These are phyloP conservation scores for Dicycla oo DNA, from an alignment of 2,888 invertebrate genomes.

Conservation along the genomic window DNA sequence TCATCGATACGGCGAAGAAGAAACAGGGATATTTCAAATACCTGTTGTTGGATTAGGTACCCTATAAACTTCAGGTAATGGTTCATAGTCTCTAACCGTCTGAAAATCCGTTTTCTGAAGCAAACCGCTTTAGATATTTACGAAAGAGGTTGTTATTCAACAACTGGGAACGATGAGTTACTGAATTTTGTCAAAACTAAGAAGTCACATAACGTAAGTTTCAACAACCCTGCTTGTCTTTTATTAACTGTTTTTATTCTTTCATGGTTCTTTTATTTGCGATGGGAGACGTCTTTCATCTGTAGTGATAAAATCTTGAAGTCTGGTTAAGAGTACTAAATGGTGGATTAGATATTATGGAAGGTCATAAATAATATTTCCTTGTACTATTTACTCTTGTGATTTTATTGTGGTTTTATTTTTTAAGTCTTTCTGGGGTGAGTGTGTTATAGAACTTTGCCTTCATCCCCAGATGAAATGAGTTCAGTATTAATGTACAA, in stretches of 20 bases:
- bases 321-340: constrained; percentile 31
- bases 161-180: constrained; percentile 37
- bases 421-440: too few species aligned
- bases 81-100: not conserved
- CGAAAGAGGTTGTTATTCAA: constrained; percentile 43
- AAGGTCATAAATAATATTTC: constrained; percentile 5
- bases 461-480: not conserved
- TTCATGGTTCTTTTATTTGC: constrained; percentile 45
- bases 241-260: constrained; percentile 57
- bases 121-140: not conserved
- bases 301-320: constrained; percentile 11
- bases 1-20: not conserved
- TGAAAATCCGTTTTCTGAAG: not conserved
- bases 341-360: not conserved
- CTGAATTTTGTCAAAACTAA: constrained; percentile 51
- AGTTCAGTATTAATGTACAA: not conserved
- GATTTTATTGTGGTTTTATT: not conserved
- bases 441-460: not conserved
- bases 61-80: too few species aligned
- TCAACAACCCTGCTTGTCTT: constrained; percentile 54
- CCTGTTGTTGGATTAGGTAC: not conserved
- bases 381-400: not conserved
- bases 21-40: not conserved
- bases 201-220: constrained; percentile 63
- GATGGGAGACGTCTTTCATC: constrained; percentile 28